These are phyloP conservation scores for Marasmarcha lunaedactyla DNA, from an alignment of 2,888 invertebrate genomes.

Conservation along the genomic window DNA sequence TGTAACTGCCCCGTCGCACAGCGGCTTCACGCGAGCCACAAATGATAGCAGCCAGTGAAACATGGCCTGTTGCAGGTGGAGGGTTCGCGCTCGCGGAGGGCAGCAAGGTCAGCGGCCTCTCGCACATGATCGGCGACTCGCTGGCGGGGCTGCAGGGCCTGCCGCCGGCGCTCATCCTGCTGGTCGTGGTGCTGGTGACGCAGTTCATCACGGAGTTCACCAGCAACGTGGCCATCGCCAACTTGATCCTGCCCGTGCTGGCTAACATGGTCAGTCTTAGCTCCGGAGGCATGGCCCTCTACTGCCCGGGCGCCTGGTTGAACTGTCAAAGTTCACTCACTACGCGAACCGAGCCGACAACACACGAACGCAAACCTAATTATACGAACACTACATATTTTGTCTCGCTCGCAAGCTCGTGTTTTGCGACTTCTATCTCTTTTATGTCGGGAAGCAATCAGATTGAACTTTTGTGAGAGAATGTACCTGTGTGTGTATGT, in stretches of 20 bases:
- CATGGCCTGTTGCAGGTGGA: conserved; percentile 79
- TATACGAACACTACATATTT: no score
- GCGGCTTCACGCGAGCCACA: no score
- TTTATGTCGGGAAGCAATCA: no score
- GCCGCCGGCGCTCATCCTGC: conserved; percentile 74
- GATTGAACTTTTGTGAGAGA: no score
- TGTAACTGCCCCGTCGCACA: no score
- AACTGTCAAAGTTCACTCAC: conserved; percentile 8
- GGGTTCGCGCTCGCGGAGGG: conserved; percentile 93
- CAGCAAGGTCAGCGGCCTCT: conserved; percentile 83
- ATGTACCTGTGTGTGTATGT: no score
- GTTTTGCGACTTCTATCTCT: no score
- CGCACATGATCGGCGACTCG: conserved; percentile 78
- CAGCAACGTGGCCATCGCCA: conserved; percentile 91
- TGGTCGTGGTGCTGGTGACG: conserved; percentile 82
- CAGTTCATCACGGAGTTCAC: conserved; percentile 90
- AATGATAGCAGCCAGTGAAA: no score
- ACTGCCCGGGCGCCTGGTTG: conserved; percentile 52
- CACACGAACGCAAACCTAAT: no score
- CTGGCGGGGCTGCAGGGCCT: conserved; percentile 75
- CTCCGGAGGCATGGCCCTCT: conserved; percentile 64
- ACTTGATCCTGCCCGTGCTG: conserved; percentile 86
- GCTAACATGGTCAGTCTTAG: conserved; percentile 75
- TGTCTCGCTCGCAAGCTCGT: no score
- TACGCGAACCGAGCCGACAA: no score